Evolutionary conservation across 2,888 invertebrate species (phyloP).

Genomic region (Malthinus flaveolus): DNA sequence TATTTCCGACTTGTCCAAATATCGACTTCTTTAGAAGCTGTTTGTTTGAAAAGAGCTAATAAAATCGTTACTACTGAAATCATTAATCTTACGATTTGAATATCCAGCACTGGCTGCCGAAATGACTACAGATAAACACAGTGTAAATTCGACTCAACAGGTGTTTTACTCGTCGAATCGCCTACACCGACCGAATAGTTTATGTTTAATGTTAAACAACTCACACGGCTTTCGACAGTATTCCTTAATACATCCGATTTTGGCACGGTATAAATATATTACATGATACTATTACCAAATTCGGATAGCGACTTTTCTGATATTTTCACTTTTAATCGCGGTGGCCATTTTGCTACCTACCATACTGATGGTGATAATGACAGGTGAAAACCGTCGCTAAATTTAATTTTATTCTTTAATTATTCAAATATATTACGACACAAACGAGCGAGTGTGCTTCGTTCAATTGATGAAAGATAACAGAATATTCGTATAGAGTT

Average conservation of each 20-base stretch:
- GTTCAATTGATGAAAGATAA: conserved; percentile 6
- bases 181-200: conserved; percentile 15
- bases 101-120: conserved; percentile 20
- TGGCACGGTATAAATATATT: too few relatives aligned
- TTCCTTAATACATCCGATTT: too few relatives aligned
- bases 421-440: conserved; percentile 5
- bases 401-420: conserved; percentile 5
- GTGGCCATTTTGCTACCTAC: too few relatives aligned
- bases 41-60: neutral
- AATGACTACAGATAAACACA: conserved; percentile 25
- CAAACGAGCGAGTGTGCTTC: conserved; percentile 4
- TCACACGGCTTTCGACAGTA: neutral
- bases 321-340: too few relatives aligned
- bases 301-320: too few relatives aligned
- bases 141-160: conserved; percentile 28
- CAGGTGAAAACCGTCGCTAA: neutral
- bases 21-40: too few relatives aligned
- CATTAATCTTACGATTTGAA: conserved; percentile 24
- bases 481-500: neutral
- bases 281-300: too few relatives aligned
- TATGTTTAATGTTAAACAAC: conserved; percentile 3
- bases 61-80: neutral
- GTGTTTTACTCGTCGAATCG: conserved; percentile 27
- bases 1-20: too few relatives aligned
- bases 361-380: neutral